Base-by-base conservation (phyloP, 2,888 invertebrate species). In the Dicyrtoma fusca region DNA sequence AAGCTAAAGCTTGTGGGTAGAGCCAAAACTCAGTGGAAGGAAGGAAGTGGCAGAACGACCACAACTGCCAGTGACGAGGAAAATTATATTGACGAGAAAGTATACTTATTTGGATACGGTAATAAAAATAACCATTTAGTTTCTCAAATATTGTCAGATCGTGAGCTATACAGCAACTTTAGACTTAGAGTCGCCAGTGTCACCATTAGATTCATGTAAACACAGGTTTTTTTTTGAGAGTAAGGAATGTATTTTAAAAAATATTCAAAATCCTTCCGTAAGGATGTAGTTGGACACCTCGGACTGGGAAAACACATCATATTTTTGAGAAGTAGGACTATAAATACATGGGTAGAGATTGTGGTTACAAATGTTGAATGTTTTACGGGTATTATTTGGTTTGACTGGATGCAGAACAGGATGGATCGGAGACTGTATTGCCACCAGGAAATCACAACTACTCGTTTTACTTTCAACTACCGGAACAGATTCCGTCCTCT, bases 391-490 rank as follows among this genome's bases (percentile, higher is more conserved):
- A 47, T 19, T 23, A 49, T 66, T 49, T 34, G 4, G 34, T 34
- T 34, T 34, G 34, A 34, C 34, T 34, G 4, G 34, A n/a, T 42
- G 21, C 62, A 70, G 71, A 71, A n/a, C 42, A 21, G 5, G 73
- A 76, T 8, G 72, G 75, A 13, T 72, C 85, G 78, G 89, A 91
- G 83, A 88, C 88, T 71, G 90, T 89, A 82, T 84, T 92, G 66
- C 88, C 90, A 25, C 83, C 88, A 19, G 94, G 94, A 0, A 86
- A 87, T 76, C 88, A 91, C 81, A 87, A 87, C 3, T 95, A 91
- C 83, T 92, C 92, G 17, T 95, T 95, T 82, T 88, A 89, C 13
- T 92, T 91, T 82, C 87, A 88, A 11, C 84, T 92, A 76, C 91
- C 91, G 4, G 85, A 85, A 71, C 89, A 89, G 74, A 85, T 93